Base-by-base conservation (phyloP, 2,888 invertebrate species). In the Anthophora plumipes region DNA sequence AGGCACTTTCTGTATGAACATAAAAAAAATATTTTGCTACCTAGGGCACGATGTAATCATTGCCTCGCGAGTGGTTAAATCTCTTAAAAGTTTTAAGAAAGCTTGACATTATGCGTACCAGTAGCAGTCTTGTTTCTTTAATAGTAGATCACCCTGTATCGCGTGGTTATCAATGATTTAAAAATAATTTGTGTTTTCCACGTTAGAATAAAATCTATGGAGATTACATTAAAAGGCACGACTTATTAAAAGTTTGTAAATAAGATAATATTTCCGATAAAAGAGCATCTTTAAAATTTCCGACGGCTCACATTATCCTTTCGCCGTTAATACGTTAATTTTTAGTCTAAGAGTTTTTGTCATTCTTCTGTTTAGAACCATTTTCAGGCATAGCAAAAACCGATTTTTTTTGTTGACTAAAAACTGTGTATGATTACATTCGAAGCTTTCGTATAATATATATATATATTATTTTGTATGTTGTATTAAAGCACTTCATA, bases 201-300 rank as follows among this genome's bases (percentile, higher is more conserved):
- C 85, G 79, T 84, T 84, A 80, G 86, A 90, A 91, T 91, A 90
- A 91, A 92, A 92, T 89, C 84, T 89, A 86, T 87, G 85, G 82
- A 86, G 86, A 80, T 87, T 86, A 90, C 79, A 81, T 91, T 91
- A 92, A 91, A 92, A 92, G 92, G 92, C 92, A 92, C 92, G 90
- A 90, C 91, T 89, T 86, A 91, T 91, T 92, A 90, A 91, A 92
- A 91, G 69, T 88, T 87, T 85, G 74, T 89, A 90, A 91, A 91
- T 86, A 86, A 90, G 86, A 89, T 68, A 68, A 68, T 77, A 85
- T 88, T 82, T 55, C 60, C 80, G 85, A 86, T 90, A 90, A 91
- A 91, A 89, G 86, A 89, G 88, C 85, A 85, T 87, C 72, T 80
- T 90, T 89, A 89, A 90, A 89, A 91, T 86, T 87, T 86, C 66